Evolutionary conservation across 2,888 invertebrate species (phyloP).

Genomic region (Cerastis rubricosa): DNA sequence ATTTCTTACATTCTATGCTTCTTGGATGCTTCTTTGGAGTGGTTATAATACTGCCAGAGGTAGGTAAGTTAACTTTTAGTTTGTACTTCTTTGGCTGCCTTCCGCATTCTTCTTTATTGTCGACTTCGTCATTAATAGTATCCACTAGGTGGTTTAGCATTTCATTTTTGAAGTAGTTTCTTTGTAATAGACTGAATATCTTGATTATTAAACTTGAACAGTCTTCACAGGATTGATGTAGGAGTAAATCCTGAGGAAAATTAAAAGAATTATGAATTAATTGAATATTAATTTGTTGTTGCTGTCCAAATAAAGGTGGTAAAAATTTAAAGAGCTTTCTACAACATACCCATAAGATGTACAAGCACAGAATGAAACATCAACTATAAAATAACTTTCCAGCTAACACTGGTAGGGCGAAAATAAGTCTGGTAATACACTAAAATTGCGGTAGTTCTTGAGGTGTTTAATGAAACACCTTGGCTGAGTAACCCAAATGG

Average conservation of each 20-base stretch:
- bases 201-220: constrained; percentile 73
- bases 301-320: not conserved
- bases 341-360: too few species aligned
- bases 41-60: constrained; percentile 37
- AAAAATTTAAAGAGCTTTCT: not conserved
- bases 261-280: constrained; percentile 9
- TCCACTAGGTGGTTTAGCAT: constrained; percentile 55
- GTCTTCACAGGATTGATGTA: constrained; percentile 71
- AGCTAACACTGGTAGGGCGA: too few species aligned
- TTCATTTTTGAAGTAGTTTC: constrained; percentile 63
- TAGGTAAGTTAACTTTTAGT: constrained; percentile 48
- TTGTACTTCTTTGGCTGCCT: constrained; percentile 49
- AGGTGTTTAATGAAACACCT: too few species aligned
- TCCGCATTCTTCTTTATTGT: constrained; percentile 24
- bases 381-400: too few species aligned
- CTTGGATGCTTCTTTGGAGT: constrained; percentile 10
- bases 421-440: not conserved
- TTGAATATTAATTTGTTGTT: not conserved
- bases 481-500: not conserved
- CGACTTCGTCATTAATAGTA: constrained; percentile 64
- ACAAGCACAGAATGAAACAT: too few species aligned
- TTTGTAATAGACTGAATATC: constrained; percentile 70
- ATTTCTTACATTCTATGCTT: constrained; percentile 30
- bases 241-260: constrained; percentile 72
- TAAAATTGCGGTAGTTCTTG: not conserved